These are phyloP conservation scores for Propithecus perrieri DNA, from an alignment of 2,797 vertebrate genomes.

Conservation along the genomic window DNA sequence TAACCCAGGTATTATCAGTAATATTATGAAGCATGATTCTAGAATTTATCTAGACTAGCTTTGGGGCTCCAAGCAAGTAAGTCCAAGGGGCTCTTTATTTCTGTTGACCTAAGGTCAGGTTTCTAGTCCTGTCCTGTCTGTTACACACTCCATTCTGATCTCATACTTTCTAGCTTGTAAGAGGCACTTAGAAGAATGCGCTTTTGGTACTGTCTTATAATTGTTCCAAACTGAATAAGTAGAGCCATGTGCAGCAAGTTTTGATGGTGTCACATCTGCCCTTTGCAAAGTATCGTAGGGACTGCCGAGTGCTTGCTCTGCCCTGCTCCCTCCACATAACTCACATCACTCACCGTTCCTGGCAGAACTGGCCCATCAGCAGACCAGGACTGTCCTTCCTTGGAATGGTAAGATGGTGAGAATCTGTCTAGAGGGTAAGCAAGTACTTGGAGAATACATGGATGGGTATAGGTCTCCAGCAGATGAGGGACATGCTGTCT, in stretches of 20 bases:
- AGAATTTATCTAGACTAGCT: background rate
- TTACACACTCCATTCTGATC: background rate
- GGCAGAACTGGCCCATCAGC: background rate
- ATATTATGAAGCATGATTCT: background rate
- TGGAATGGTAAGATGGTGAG: background rate
- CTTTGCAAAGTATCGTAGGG: background rate
- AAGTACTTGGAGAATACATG: too few relatives aligned
- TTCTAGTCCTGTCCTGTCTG: background rate
- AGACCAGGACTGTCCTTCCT: background rate
- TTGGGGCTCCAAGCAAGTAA: background rate
- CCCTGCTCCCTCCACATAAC: background rate
- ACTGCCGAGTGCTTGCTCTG: accelerated
- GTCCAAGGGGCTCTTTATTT: background rate
- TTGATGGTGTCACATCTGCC: background rate
- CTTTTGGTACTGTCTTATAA: background rate
- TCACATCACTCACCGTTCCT: background rate
- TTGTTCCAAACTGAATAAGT: background rate
- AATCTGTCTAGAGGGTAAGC: background rate
- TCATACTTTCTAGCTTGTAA: background rate
- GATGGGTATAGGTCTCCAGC: background rate
- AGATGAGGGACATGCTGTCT: background rate
- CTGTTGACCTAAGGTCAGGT: background rate
- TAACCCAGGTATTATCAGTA: background rate
- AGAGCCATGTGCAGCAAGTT: background rate
- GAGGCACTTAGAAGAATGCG: background rate